phyloP scores from a whole-genome alignment of 2,888 invertebrate species.

The Drosophila picticornis region DNA sequence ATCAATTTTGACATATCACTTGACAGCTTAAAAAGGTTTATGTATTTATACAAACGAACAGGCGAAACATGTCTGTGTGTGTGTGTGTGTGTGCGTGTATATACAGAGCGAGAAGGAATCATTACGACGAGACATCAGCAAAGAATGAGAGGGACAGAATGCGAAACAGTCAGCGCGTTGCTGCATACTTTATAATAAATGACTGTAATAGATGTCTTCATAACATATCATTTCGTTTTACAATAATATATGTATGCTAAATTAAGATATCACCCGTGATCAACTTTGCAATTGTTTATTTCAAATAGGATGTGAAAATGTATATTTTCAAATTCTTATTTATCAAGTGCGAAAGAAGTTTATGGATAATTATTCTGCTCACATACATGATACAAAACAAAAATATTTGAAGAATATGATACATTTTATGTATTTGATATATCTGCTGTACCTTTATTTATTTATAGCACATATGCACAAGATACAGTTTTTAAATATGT shows the following conservation, averaged over 20 bases:
- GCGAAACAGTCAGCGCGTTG: not conserved
- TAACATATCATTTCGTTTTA: not conserved
- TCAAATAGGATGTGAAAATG: not conserved
- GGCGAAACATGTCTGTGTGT: constrained; percentile 27
- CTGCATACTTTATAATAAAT: constrained; percentile 4
- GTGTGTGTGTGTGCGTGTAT: constrained; percentile 12
- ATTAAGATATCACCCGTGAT: not conserved
- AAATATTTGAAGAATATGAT: not conserved
- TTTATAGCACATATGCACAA: not conserved
- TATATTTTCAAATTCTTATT: not conserved
- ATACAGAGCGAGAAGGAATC: constrained; percentile 20
- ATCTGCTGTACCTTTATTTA: not conserved
- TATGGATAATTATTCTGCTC: not conserved
- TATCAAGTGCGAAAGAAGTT: not conserved
- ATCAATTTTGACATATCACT: constrained; percentile 82
- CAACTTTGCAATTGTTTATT: not conserved
- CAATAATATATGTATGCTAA: not conserved
- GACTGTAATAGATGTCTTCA: not conserved
- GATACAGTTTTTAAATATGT: not conserved
- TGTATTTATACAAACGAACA: constrained; percentile 76
- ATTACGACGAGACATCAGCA: not conserved
- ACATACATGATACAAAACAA: no score
- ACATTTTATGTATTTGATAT: not conserved
- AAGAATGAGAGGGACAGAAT: not conserved
- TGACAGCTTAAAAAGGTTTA: constrained; percentile 82